A percentile compares a stretch with the other conserved stretches of the same genome.
These are phyloP conservation scores for Aythya baeri DNA, from an alignment of 2,113 vertebrate genomes.

Conservation along the genomic window DNA sequence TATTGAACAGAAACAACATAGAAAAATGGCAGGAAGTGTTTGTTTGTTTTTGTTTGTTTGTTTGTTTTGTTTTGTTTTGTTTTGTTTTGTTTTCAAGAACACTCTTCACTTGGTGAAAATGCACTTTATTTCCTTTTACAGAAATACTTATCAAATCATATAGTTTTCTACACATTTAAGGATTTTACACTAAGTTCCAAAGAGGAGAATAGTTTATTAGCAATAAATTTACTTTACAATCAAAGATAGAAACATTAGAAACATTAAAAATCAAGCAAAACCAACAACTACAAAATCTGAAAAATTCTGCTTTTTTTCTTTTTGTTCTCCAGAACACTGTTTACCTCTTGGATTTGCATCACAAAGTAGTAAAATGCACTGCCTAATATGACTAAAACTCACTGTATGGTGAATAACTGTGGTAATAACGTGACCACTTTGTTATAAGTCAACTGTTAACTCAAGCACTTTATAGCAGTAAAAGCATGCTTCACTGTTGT, in stretches of 20 bases:
- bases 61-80: background rate
- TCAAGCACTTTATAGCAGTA: background rate
- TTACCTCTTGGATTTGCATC: background rate
- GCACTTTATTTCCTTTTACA: background rate
- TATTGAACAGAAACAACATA: background rate
- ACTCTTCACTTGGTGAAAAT: background rate
- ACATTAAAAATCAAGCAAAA: background rate
- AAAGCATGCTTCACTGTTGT: background rate
- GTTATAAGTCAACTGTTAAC: background rate
- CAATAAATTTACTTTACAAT: background rate
- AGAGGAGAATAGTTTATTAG: background rate
- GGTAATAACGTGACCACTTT: background rate
- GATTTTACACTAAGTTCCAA: background rate
- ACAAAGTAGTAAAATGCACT: background rate
- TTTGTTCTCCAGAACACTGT: background rate
- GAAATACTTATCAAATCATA: background rate
- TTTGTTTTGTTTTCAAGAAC: background rate
- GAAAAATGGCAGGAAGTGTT: background rate
- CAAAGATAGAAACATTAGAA: background rate
- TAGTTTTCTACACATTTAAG: background rate
- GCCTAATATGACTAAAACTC: background rate
- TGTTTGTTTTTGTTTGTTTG: too few species aligned
- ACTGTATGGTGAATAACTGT: background rate
- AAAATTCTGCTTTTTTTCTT: background rate
- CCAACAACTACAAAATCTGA: background rate